Conservation (phyloP, 2,797 vertebrate species). For the Mycteria americana region DNA sequence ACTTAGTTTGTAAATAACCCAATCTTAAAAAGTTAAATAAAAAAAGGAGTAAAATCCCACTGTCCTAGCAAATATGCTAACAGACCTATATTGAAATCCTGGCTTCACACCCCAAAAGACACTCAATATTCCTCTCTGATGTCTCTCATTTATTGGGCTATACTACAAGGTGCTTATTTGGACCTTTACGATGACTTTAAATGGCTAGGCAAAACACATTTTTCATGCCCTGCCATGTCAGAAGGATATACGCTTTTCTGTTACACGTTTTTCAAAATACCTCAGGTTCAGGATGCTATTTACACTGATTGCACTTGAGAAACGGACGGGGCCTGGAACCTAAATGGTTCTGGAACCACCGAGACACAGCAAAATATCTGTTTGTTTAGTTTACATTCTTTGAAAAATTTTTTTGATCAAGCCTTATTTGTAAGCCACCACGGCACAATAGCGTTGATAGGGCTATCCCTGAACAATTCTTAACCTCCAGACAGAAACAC, state of each 20-base stretch:
- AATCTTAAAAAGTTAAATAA: not conserved
- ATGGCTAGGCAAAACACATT: not conserved
- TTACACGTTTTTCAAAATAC: not conserved
- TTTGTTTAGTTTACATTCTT: not conserved
- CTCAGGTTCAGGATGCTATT: not conserved
- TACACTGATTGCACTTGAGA: not conserved
- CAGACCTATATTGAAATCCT: not conserved
- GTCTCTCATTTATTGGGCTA: not conserved
- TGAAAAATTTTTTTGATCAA: not conserved
- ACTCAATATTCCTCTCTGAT: not conserved
- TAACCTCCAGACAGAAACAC: not conserved
- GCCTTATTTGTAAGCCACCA: not conserved
- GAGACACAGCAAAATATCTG: not conserved
- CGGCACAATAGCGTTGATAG: rapidly evolving
- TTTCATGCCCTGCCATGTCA: not conserved
- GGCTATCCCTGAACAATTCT: not conserved
- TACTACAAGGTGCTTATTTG: not conserved
- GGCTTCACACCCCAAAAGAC: not conserved
- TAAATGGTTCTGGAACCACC: not conserved
- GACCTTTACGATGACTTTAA: not conserved
- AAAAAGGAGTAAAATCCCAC: not conserved
- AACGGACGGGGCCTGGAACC: rapidly evolving
- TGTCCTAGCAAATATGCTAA: not conserved
- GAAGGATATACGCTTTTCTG: not conserved
- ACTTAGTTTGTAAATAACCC: not conserved